These are phyloP conservation scores for Ecliptopera silaceata DNA, from an alignment of 2,888 invertebrate species.

Conservation along the genomic window DNA sequence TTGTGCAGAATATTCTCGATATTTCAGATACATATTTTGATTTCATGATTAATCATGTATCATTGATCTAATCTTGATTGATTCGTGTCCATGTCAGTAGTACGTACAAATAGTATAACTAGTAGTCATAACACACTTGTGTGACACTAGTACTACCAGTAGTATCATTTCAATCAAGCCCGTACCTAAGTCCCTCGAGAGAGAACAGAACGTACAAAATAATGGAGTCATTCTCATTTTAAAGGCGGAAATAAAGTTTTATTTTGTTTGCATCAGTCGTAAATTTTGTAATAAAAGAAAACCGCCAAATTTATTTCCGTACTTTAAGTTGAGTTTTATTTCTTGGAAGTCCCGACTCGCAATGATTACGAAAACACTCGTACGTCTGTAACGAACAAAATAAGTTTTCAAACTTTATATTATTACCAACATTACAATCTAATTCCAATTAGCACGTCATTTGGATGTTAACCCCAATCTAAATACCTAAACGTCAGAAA, in stretches of 20 bases:
- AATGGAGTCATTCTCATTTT: background rate
- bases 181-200: background rate
- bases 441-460: background rate
- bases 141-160: too few species aligned
- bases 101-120: too few species aligned
- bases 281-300: background rate
- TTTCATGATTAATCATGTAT: too few species aligned
- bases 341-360: background rate
- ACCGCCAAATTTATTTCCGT: background rate
- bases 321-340: background rate
- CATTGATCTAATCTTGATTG: too few species aligned
- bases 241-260: background rate
- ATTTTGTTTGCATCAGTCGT: background rate
- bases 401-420: background rate
- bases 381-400: background rate
- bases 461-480: constrained; percentile 16
- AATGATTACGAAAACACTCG: background rate
- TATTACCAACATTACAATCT: background rate
- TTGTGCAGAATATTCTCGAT: constrained; percentile 6
- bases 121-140: too few species aligned
- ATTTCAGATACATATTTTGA: too few species aligned
- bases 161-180: too few species aligned
- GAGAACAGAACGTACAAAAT: background rate
- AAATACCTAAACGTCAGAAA: constrained; percentile 11
- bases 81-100: too few species aligned